Conservation (phyloP, 1,140 invertebrate species). For the Rhyzopertha dominica region DNA sequence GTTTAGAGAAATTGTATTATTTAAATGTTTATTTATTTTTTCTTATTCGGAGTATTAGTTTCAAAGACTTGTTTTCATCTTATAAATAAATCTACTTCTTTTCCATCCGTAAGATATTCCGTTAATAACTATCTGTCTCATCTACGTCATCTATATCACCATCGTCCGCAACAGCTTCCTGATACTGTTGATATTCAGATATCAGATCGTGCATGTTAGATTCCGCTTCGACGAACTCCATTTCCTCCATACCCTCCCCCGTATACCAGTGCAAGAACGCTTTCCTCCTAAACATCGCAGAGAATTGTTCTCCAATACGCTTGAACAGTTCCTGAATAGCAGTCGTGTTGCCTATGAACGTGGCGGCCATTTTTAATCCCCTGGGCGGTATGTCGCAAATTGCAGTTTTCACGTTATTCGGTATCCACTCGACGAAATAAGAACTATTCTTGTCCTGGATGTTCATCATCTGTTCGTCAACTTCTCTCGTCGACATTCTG, state of each 20-base stretch:
- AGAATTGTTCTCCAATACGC: constrained; percentile 69
- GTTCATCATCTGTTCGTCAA: constrained; percentile 65
- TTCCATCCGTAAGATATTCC: no score
- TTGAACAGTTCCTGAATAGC: constrained; percentile 78
- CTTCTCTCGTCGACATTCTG: constrained; percentile 55
- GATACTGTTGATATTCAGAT: constrained; percentile 79
- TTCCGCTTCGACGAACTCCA: constrained; percentile 72
- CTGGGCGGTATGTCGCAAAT: constrained; percentile 60
- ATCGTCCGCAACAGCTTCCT: constrained; percentile 50
- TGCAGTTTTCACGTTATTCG: constrained; percentile 59
- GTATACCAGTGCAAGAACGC: constrained; percentile 70
- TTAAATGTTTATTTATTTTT: no score
- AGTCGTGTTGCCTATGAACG: constrained; percentile 65
- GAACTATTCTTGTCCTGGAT: constrained; percentile 63
- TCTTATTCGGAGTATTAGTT: no score
- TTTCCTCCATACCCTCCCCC: constrained; percentile 75
- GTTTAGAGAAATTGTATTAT: no score
- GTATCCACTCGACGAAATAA: constrained; percentile 76
- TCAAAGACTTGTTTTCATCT: no score
- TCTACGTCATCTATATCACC: constrained; percentile 25
- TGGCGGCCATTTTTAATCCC: constrained; percentile 63
- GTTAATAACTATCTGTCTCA: no score
- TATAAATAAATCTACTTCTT: no score
- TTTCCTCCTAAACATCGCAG: constrained; percentile 69
- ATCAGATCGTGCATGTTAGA: constrained; percentile 79